Conservation (phyloP, 2,797 vertebrate genomes). For the Myripristis murdjan region DNA sequence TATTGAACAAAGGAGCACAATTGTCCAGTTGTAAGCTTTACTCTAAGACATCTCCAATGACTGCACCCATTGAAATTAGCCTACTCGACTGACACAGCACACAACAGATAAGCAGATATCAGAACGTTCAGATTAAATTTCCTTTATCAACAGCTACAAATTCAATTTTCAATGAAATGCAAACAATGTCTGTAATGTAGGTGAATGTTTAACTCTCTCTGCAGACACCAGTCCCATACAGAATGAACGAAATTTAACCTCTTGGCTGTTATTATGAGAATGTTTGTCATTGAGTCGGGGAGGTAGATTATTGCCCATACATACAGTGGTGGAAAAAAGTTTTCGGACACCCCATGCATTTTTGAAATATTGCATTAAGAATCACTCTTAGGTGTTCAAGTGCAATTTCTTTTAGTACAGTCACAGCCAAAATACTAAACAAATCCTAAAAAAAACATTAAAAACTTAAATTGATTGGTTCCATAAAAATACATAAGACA, state of each 20-base stretch:
- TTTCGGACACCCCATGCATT: too few species aligned
- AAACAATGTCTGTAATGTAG: background rate
- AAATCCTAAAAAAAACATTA: too few species aligned
- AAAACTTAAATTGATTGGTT: too few species aligned
- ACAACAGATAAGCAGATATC: background rate
- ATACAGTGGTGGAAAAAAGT: too few species aligned
- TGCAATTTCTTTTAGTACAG: too few species aligned
- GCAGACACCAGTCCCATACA: background rate
- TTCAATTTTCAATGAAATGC: background rate
- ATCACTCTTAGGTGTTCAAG: too few species aligned
- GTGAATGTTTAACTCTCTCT: slow-evolving; percentile 51
- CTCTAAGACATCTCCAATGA: background rate
- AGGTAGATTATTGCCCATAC: slow-evolving; percentile 16
- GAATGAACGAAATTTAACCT: background rate
- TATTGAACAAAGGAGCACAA: background rate
- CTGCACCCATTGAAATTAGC: background rate
- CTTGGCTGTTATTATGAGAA: slow-evolving; percentile 13
- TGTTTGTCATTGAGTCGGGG: slow-evolving; percentile 11
- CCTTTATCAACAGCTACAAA: slow-evolving; percentile 8
- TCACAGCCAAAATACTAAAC: too few species aligned
- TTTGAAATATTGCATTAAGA: too few species aligned
- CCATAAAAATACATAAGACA: too few species aligned
- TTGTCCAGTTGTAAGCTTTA: background rate
- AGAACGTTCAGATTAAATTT: background rate
- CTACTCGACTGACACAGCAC: background rate